Evolutionary conservation across 2,888 invertebrate species (phyloP).

Genomic region (Gastrophysa polygoni): DNA sequence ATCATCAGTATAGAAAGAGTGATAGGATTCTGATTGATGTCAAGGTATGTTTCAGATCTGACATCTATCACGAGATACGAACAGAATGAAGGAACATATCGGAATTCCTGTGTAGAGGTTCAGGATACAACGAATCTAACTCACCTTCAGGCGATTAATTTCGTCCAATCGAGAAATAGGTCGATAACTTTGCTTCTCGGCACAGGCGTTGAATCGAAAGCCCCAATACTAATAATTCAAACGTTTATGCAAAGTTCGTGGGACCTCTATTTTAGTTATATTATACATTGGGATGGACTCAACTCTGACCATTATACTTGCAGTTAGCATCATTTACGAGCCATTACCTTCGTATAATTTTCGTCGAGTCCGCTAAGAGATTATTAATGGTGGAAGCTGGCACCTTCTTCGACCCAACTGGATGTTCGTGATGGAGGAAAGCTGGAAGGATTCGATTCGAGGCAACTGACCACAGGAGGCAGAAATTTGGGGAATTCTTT

Average conservation of each 20-base stretch:
- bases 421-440: no score
- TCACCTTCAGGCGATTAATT: constrained; percentile 25
- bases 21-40: no score
- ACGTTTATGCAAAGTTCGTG: constrained; percentile 24
- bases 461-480: no score
- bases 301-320: constrained; percentile 4
- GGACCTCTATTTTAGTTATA: constrained; percentile 8
- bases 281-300: constrained; percentile 6
- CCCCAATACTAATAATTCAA: constrained; percentile 25
- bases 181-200: constrained; percentile 26
- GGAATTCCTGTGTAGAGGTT: neutral
- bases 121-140: no score
- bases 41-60: no score
- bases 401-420: no score
- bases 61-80: no score
- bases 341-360: constrained; percentile 8
- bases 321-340: constrained; percentile 6
- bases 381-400: neutral
- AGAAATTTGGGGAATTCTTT: no score
- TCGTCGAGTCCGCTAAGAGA: neutral
- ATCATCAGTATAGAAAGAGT: no score
- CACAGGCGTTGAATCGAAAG: constrained; percentile 23
- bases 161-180: constrained; percentile 14
- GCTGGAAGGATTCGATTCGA: no score
- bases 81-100: no score